Base-by-base conservation (phyloP, 2,888 invertebrate species). In the Bellardia bayeri region DNA sequence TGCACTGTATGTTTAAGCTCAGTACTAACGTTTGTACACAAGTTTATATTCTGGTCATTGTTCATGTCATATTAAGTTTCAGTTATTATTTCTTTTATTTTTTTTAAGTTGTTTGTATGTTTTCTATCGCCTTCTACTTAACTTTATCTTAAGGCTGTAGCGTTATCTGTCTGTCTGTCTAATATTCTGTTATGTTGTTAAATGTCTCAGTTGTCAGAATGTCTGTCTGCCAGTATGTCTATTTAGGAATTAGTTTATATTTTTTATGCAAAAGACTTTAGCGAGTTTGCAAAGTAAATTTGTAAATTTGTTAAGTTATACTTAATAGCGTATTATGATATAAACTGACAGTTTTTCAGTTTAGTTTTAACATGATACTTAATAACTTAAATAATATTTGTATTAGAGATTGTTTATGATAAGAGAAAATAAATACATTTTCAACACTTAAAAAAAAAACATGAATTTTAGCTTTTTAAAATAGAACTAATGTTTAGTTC, bases 1-100 rank as follows among this genome's bases (percentile, higher is more conserved):
- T 30, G 4, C 9, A 74, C 58, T 58, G 40, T 74, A 40, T 3
- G 7, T 40, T 16, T 33, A 11, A 9, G 51, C 13, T 2, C 33
- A 51, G 11, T 68, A 40, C 23, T 23, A 23, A 23, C 23, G 61
- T 51, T 69, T 14, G 16, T 69, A 40, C 11, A 23, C 61, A 45
- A 75, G 51, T 75, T 64, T 76, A 61, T 23, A 30, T 76, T 76
- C 64, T 33, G 51, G 51, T 79, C 61, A 61, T 23, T 79, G 66
- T 85, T 85, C 56, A 61, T 82, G 78, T 74, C 72, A 79, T 81
- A 80, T 75, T 68, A 68, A 79, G 40, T 30, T 78, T 68, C 80
- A 71, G 30, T 68, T 78, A 56, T 56, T 54, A 69, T 51, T 64
- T 1, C 30, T 68, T n/a, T 75, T 14, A 23, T 54, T 71, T 54